Conservation (phyloP, 2,888 invertebrate genomes). For the Xestia sexstrigata region DNA sequence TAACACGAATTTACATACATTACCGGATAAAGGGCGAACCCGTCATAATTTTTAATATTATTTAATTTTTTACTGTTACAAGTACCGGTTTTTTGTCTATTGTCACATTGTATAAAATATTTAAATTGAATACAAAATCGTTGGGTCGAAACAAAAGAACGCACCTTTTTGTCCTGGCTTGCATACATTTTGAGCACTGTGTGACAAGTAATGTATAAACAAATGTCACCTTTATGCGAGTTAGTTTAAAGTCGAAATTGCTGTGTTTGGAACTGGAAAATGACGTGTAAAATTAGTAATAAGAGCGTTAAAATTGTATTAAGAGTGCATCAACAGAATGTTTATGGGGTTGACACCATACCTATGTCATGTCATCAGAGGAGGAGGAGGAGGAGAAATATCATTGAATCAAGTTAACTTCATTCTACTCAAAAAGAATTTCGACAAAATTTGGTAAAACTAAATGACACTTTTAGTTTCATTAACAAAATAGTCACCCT, state of each 20-base stretch:
- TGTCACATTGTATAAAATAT: constrained; percentile 88
- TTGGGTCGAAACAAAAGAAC: constrained; percentile 86
- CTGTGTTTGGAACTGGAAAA: constrained; percentile 12
- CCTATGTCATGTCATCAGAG: too few species aligned
- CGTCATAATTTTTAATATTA: constrained; percentile 88
- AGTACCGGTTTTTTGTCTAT: constrained; percentile 89
- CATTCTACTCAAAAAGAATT: not conserved
- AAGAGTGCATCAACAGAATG: constrained; percentile 61
- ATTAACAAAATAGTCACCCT: not conserved
- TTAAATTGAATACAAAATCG: constrained; percentile 89
- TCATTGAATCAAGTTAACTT: not conserved
- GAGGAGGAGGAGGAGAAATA: too few species aligned
- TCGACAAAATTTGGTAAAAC: not conserved
- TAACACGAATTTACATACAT: constrained; percentile 86
- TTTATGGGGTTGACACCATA: constrained; percentile 43
- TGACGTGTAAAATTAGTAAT: constrained; percentile 77
- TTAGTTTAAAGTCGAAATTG: constrained; percentile 21
- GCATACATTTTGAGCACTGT: constrained; percentile 72
- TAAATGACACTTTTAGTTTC: not conserved
- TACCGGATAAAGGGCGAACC: constrained; percentile 79
- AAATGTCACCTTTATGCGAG: constrained; percentile 53
- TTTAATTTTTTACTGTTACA: constrained; percentile 90
- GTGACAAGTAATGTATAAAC: constrained; percentile 39
- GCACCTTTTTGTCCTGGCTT: constrained; percentile 80
- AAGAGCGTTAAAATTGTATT: constrained; percentile 72